Percentiles rank a stretch among this genome's conserved stretches.
Conservation (phyloP, 2,888 invertebrate genomes). For the Vesta saturnalis region DNA sequence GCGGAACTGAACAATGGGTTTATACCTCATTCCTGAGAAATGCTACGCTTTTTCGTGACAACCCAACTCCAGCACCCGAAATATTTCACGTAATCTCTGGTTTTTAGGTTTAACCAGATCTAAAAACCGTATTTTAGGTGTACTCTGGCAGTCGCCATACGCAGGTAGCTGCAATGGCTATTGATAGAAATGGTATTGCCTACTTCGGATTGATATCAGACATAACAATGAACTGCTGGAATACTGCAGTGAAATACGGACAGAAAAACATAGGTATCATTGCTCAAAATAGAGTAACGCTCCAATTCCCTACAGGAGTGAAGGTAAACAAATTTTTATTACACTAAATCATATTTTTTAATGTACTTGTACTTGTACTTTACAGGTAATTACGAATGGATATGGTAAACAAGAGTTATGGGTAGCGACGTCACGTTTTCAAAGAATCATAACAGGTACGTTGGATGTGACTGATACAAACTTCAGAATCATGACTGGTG, state of each 20-base stretch:
- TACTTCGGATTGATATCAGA: constrained; percentile 77
- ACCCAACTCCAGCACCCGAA: no score
- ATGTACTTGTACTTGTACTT: constrained; percentile 19
- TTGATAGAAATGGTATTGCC: constrained; percentile 75
- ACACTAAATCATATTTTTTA: background rate
- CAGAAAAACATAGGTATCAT: no score
- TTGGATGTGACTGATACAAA: constrained; percentile 69
- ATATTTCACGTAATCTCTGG: no score
- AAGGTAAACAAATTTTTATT: no score
- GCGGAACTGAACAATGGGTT: no score
- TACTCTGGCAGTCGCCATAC: constrained; percentile 67
- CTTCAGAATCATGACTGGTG: constrained; percentile 76
- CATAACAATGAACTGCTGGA: no score
- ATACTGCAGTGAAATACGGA: no score
- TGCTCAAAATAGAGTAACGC: no score
- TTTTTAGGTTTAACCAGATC: no score
- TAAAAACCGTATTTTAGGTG: constrained; percentile 59
- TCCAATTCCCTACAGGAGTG: no score
- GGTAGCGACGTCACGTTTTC: constrained; percentile 74
- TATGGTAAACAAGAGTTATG: constrained; percentile 72
- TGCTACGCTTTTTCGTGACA: no score
- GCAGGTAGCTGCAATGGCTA: constrained; percentile 78
- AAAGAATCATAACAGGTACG: constrained; percentile 72
- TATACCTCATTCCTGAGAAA: no score
- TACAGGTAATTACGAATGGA: constrained; percentile 65